These are phyloP conservation scores for Andricus quercusramuli DNA, from an alignment of 2,888 invertebrate species.

Conservation along the genomic window DNA sequence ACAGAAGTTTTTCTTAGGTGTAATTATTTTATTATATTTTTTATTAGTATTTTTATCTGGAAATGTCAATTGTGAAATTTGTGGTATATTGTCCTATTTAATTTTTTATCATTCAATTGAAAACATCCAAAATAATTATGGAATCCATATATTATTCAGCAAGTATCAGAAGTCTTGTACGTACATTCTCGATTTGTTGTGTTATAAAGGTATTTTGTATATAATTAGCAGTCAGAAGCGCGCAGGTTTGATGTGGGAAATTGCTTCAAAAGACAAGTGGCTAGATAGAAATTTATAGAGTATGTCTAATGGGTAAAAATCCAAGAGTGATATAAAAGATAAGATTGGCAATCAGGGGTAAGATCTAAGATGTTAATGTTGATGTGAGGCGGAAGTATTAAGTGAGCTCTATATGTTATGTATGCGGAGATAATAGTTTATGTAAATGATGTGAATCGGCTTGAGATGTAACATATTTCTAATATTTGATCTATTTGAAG, in stretches of 20 bases:
- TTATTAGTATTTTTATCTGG: background rate
- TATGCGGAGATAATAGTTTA: slow-evolving; percentile 72
- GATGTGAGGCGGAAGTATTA: slow-evolving; percentile 76
- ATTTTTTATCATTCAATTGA: slow-evolving; percentile 44
- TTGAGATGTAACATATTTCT: slow-evolving; percentile 72
- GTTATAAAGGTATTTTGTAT: slow-evolving; percentile 30
- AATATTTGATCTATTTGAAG: slow-evolving; percentile 41
- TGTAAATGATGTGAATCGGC: slow-evolving; percentile 68
- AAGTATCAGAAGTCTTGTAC: background rate
- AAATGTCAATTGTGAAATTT: slow-evolving; percentile 39
- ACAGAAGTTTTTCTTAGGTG: background rate
- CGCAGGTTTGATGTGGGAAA: slow-evolving; percentile 4
- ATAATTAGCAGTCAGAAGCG: slow-evolving; percentile 16
- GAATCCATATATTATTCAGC: slow-evolving; percentile 36
- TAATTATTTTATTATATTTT: background rate
- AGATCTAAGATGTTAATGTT: slow-evolving; percentile 62
- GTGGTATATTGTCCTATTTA: slow-evolving; percentile 43
- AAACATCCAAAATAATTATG: background rate
- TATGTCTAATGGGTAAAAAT: background rate
- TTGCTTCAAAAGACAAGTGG: slow-evolving; percentile 30
- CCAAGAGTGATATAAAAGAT: slow-evolving; percentile 32
- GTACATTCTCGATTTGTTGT: slow-evolving; percentile 29
- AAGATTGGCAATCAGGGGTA: slow-evolving; percentile 40
- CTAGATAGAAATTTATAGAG: slow-evolving; percentile 22
- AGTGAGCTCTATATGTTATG: slow-evolving; percentile 74